A percentile compares a stretch with the other conserved stretches of the same genome.
phyloP scores from a whole-genome alignment of 2,888 invertebrate species.

The Campoplex nolae region DNA sequence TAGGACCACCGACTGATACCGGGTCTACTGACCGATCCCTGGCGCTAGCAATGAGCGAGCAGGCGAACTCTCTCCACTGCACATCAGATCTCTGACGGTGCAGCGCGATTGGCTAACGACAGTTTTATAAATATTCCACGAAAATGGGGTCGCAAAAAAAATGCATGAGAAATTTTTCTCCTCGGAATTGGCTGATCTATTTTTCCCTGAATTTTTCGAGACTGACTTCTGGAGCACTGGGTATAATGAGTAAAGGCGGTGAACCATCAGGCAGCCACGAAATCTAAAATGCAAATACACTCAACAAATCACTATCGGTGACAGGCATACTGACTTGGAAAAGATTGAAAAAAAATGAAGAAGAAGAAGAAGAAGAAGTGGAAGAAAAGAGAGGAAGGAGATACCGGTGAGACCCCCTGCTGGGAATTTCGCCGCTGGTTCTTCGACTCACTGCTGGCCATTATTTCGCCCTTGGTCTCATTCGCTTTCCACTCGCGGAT shows the following conservation, averaged over 20 bases:
- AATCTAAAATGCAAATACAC: constrained; percentile 84
- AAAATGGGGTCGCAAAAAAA: background rate
- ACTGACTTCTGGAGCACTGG: background rate
- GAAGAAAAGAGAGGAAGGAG: constrained; percentile 70
- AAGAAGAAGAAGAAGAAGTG: constrained; percentile 71
- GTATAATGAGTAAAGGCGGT: constrained; percentile 28
- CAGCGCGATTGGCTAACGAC: background rate
- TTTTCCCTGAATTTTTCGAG: background rate
- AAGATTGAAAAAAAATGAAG: constrained; percentile 78
- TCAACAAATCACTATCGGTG: constrained; percentile 84
- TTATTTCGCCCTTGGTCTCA: constrained; percentile 50
- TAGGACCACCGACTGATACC: background rate
- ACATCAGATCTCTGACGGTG: too few relatives aligned
- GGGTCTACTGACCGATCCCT: background rate
- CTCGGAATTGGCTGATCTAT: background rate
- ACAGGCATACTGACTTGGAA: constrained; percentile 82
- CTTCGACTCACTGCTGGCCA: constrained; percentile 37
- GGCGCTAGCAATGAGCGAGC: background rate
- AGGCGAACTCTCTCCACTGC: background rate
- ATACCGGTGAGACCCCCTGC: constrained; percentile 82
- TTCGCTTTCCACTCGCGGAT: constrained; percentile 38
- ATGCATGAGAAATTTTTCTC: background rate
- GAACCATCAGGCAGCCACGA: constrained; percentile 79
- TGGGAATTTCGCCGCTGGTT: constrained; percentile 80
- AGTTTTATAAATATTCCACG: background rate